A percentile compares a stretch with the other conserved stretches of the same genome.
Conservation (phyloP, 2,113 vertebrate species). For the Xenopus borealis region DNA sequence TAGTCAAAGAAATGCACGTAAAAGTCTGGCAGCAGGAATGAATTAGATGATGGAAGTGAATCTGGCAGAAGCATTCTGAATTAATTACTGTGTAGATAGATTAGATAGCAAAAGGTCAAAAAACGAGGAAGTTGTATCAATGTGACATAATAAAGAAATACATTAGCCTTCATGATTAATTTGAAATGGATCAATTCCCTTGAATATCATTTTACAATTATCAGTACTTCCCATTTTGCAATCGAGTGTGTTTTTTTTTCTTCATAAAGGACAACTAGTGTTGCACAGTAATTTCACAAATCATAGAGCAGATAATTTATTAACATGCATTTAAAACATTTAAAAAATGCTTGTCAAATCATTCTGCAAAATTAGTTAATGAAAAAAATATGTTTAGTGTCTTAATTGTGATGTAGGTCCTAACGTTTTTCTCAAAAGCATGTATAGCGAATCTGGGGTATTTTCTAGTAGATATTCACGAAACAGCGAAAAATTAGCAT, state of each 20-base stretch:
- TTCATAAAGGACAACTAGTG: too few species aligned
- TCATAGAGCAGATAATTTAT: too few species aligned
- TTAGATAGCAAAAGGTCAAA: slow-evolving; percentile 42
- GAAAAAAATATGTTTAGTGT: too few species aligned
- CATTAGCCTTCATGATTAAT: slow-evolving; percentile 28
- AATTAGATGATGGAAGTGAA: slow-evolving; percentile 44
- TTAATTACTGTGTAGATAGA: slow-evolving; percentile 39
- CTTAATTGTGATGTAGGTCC: too few species aligned
- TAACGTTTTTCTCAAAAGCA: too few species aligned
- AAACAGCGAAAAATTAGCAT: too few species aligned
- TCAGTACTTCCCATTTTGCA: background rate
- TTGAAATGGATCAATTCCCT: slow-evolving; percentile 23
- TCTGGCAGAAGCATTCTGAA: slow-evolving; percentile 43
- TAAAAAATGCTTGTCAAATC: too few species aligned
- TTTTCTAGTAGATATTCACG: too few species aligned
- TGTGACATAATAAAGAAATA: slow-evolving; percentile 40
- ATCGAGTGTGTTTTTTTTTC: background rate
- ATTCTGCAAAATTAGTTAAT: too few species aligned
- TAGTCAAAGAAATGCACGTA: slow-evolving; percentile 40
- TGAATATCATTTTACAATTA: slow-evolving; percentile 16
- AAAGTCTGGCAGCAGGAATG: slow-evolving; percentile 39
- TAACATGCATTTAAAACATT: too few species aligned
- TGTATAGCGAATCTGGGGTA: too few species aligned
- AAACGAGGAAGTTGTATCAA: slow-evolving; percentile 32
- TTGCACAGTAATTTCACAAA: too few species aligned